Percentiles rank a stretch among this genome's conserved stretches.
Conservation (phyloP, 2,113 vertebrate species). For the Neogale vison region DNA sequence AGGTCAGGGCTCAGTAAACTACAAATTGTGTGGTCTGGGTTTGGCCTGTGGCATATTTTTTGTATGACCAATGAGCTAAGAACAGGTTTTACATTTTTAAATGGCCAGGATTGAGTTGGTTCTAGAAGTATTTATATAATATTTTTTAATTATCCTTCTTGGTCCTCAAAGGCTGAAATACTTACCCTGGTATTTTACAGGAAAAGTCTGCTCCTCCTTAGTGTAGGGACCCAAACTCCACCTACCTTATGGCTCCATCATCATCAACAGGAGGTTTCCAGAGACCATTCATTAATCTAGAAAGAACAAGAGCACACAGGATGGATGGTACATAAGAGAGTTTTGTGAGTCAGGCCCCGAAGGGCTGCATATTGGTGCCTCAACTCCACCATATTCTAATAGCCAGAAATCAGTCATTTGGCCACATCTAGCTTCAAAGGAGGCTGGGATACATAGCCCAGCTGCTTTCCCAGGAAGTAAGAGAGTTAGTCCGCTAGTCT, state of each 20-base stretch:
- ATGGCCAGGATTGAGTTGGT: background rate
- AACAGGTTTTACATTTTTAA: background rate
- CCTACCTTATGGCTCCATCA: background rate
- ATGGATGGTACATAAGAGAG: background rate
- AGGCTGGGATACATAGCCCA: background rate
- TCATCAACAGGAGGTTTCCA: background rate
- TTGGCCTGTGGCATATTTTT: background rate
- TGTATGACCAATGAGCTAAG: background rate
- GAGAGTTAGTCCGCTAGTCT: background rate
- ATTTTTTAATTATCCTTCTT: background rate
- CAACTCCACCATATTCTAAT: background rate
- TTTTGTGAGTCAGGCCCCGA: background rate
- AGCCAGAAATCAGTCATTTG: background rate
- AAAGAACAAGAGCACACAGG: background rate
- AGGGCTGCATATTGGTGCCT: background rate
- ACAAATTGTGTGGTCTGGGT: background rate
- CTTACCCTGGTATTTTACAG: background rate
- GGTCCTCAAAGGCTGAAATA: background rate
- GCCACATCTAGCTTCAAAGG: background rate
- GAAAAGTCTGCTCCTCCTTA: background rate
- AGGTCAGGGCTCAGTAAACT: background rate
- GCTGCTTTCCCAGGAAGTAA: background rate
- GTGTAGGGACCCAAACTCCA: background rate
- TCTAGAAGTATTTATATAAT: background rate
- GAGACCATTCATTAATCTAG: background rate